Percentiles rank a stretch among this genome's conserved stretches.
These are phyloP conservation scores for Danio tinwini DNA, from an alignment of 2,797 vertebrate genomes.

Conservation along the genomic window DNA sequence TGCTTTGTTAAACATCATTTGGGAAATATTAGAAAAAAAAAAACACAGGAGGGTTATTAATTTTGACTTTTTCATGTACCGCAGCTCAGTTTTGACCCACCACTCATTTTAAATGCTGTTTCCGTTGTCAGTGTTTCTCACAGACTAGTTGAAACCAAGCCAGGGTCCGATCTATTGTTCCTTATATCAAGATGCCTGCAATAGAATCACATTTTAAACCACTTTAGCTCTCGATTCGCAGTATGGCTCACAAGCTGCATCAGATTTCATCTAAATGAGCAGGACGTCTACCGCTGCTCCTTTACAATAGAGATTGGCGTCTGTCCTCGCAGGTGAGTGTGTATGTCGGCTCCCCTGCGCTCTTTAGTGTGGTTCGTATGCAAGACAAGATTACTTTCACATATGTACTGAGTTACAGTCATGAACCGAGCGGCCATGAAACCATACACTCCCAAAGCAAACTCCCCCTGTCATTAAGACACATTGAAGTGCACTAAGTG, in stretches of 20 bases:
- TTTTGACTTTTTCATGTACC: no score
- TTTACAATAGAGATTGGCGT: constrained; percentile 1
- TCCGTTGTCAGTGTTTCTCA: no score
- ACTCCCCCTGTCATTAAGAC: constrained; percentile 39
- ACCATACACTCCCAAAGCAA: constrained; percentile 46
- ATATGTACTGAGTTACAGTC: constrained; percentile 49
- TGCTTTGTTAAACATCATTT: no score
- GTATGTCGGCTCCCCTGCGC: constrained; percentile 14
- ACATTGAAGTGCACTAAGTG: constrained; percentile 43
- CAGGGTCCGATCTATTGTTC: no score
- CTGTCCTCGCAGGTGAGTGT: constrained; percentile 34
- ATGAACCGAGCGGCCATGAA: constrained; percentile 42
- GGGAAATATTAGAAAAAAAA: no score
- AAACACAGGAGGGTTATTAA: no score
- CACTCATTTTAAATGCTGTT: no score
- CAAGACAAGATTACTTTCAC: constrained; percentile 24
- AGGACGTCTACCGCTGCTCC: neutral
- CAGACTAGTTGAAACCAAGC: no score
- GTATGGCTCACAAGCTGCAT: neutral
- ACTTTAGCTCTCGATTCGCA: neutral
- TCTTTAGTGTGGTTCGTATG: neutral
- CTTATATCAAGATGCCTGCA: neutral
- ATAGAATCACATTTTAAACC: neutral
- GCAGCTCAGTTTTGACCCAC: no score
- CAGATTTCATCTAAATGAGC: constrained; percentile 7